A percentile compares a stretch with the other conserved stretches of the same genome.
phyloP scores from a whole-genome alignment of 1,140 invertebrate genomes.

The Plutomurus gul region DNA sequence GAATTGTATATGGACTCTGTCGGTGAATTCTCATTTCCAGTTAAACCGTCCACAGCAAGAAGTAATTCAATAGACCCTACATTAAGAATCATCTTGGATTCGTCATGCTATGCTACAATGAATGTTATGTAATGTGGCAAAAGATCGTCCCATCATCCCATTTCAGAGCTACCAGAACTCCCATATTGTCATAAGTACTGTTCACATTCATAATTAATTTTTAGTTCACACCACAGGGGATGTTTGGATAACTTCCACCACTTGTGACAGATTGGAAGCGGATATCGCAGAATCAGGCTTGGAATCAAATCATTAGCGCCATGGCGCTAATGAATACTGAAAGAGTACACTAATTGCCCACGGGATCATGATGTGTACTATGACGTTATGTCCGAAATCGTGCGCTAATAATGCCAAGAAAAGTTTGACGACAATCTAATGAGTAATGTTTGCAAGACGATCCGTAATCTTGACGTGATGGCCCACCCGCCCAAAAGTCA shows the following conservation, averaged over 20 bases:
- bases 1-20: not conserved
- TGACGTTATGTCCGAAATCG: too few species aligned
- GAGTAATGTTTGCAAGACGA: not conserved
- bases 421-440: not conserved
- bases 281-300: too few species aligned
- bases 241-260: too few species aligned
- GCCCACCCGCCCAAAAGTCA: not conserved
- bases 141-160: not conserved
- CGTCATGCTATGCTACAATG: conserved; percentile 9
- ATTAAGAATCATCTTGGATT: not conserved
- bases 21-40: not conserved
- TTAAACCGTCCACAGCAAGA: conserved; percentile 1
- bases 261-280: too few species aligned
- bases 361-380: too few species aligned
- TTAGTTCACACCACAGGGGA: too few species aligned
- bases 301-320: too few species aligned
- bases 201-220: too few species aligned
- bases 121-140: conserved; percentile 13
- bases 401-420: too few species aligned
- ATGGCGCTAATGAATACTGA: too few species aligned
- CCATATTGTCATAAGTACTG: too few species aligned
- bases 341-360: too few species aligned
- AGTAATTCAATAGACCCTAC: not conserved
- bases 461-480: not conserved
- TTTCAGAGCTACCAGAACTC: not conserved